phyloP scores from a whole-genome alignment of 2,113 vertebrate species.

The Hyla sarda region DNA sequence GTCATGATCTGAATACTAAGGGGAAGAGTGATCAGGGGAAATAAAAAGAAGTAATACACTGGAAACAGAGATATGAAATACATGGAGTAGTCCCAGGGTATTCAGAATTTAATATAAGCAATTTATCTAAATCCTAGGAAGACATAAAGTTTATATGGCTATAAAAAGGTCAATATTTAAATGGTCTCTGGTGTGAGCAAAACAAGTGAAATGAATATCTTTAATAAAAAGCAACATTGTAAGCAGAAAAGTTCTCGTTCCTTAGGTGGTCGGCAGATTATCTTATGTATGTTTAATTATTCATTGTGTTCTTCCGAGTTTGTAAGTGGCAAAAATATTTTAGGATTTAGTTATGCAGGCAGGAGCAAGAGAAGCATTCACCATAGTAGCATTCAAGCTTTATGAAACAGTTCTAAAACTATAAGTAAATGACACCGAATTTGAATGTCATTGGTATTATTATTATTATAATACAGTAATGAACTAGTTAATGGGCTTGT shows the following conservation, averaged over 20 bases:
- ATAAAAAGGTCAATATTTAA: conserved; percentile 41
- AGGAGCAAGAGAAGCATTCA: not conserved
- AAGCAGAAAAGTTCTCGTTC: conserved; percentile 23
- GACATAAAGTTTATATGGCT: not conserved
- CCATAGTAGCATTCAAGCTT: not conserved
- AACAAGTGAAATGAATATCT: conserved; percentile 33
- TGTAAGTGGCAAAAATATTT: not conserved
- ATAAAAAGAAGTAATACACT: conserved; percentile 5
- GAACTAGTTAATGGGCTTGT: too few relatives aligned
- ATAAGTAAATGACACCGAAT: not conserved
- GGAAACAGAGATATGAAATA: conserved; percentile 6
- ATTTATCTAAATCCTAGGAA: conserved; percentile 26
- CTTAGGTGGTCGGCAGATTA: not conserved
- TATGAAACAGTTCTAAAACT: not conserved
- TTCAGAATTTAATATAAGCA: conserved; percentile 32
- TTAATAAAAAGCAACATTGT: conserved; percentile 20
- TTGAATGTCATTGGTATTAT: too few relatives aligned
- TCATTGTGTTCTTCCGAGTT: not conserved
- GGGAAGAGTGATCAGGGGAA: not conserved
- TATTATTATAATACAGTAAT: too few relatives aligned
- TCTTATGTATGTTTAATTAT: conserved; percentile 17
- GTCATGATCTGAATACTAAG: conserved; percentile 23
- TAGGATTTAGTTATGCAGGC: not conserved
- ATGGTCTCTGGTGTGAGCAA: conserved; percentile 20
- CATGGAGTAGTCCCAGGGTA: not conserved